Evolutionary conservation across 1,140 invertebrate genomes (phyloP).

Genomic region (Xylocopa sonorina): DNA sequence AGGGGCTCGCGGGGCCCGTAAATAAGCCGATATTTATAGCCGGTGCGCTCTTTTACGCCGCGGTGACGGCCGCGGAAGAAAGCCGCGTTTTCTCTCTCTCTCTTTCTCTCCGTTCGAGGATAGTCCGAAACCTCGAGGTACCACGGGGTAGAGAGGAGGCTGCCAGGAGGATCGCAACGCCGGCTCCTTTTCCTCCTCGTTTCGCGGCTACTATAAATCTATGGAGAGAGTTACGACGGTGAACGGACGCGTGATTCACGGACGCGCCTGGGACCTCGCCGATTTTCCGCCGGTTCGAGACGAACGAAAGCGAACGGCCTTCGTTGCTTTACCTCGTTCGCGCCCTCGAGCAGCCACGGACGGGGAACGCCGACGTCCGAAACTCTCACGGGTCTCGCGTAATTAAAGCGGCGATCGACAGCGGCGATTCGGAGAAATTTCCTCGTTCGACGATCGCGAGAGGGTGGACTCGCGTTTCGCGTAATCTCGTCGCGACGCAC

Average conservation of each 20-base stretch:
- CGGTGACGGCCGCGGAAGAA: constrained; percentile 41
- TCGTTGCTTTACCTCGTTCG: constrained; percentile 59
- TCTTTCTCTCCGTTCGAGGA: constrained; percentile 30
- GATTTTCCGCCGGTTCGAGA: constrained; percentile 57
- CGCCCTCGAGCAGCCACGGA: constrained; percentile 39
- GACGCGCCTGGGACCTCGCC: constrained; percentile 15
- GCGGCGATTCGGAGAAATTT: constrained; percentile 46
- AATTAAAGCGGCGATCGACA: constrained; percentile 65
- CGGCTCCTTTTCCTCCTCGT: constrained; percentile 52
- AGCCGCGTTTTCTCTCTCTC: constrained; percentile 69
- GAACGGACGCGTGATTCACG: constrained; percentile 75
- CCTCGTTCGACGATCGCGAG: not conserved
- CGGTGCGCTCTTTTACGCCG: constrained; percentile 43
- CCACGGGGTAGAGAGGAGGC: constrained; percentile 41
- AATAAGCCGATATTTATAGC: constrained; percentile 80
- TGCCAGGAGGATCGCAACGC: constrained; percentile 68
- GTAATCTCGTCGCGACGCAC: no score
- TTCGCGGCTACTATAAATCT: constrained; percentile 78
- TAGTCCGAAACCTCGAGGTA: constrained; percentile 1
- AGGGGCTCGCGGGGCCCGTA: constrained; percentile 73
- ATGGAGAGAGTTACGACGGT: constrained; percentile 77
- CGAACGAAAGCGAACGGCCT: no score
- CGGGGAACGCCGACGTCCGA: constrained; percentile 54
- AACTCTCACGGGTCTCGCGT: constrained; percentile 66
- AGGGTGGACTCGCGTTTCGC: not conserved